Conservation (phyloP, 2,888 invertebrate species). For the Tanypteryx hageni region DNA sequence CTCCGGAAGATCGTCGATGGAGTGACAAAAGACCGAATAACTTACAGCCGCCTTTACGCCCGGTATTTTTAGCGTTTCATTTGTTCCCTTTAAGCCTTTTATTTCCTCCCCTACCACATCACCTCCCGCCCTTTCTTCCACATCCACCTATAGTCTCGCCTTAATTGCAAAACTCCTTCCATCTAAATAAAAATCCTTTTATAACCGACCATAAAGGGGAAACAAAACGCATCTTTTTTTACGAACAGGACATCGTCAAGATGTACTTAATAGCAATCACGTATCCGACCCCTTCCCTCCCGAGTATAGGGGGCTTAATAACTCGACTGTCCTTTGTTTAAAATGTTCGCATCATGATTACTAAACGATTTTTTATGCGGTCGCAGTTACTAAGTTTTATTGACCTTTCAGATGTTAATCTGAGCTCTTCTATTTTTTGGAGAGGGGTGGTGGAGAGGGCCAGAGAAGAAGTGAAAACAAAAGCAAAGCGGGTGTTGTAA, state of each 20-base stretch:
- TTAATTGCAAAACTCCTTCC: neutral
- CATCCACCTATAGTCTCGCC: neutral
- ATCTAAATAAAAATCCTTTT: neutral
- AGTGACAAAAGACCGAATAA: too few species aligned
- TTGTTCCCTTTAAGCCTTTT: too few species aligned
- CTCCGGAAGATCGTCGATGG: too few species aligned
- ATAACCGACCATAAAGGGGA: neutral
- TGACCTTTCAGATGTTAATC: too few species aligned
- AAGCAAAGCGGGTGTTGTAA: too few species aligned
- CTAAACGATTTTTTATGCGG: neutral
- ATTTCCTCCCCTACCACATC: neutral
- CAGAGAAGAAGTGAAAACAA: too few species aligned
- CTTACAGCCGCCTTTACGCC: too few species aligned
- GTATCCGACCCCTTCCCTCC: neutral
- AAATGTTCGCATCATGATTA: slow-evolving; percentile 1
- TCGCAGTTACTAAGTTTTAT: too few species aligned
- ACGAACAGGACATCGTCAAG: neutral
- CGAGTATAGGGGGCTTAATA: neutral
- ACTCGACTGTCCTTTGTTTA: neutral
- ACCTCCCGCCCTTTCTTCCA: neutral
- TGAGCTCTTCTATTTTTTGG: too few species aligned
- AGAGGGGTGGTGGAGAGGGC: too few species aligned
- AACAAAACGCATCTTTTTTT: neutral
- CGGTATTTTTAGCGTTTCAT: neutral
- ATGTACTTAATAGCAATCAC: neutral